Base-by-base conservation (phyloP, 37 sponge, comb jelly and placozoan species). In the Haliclona indistincta region DNA sequence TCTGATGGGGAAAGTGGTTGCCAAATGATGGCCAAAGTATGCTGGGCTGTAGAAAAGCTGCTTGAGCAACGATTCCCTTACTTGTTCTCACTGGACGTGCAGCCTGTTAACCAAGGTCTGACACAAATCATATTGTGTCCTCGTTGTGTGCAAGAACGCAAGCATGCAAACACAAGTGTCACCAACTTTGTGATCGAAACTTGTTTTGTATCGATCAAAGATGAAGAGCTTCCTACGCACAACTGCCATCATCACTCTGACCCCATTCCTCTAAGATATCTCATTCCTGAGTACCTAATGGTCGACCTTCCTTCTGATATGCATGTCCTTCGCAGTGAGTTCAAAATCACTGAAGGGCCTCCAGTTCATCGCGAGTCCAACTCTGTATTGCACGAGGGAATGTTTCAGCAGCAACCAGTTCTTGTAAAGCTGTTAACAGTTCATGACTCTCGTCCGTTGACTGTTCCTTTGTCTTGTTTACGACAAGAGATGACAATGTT, bases 41-140 rank as follows among this genome's bases (percentile, higher is more conserved):
- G 83, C 52, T 55, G 72, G 53, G 17, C 86, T 22, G 32, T 91
- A 0, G 83, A 86, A 56, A 73, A 52, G 45, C 56, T 82, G 10
- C 67, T 91, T 13, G 52, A 91, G 38, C 87, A 91, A 63, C 60
- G 92, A 42, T 91, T 74, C 54, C 92, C 92, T 19, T 70, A 91
- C 2, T 38, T 89, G 34, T 79, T 81, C 19, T 82, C 80, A 2
- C 49, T 47, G 8, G 80, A 91, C n/a, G 20, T 54, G 0, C 80
- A 73, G 41, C 28, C 28, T 25, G 37, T 45, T 38, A 28, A 7
- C 6, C 71, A 72, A 28, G 88, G 81, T 33, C 71, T 88, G 41
- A 76, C 78, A 17, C 88, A 88, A 67, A 43, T 88, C 28, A 64
- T 82, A 11, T 65, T 82, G 22, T 88, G 88, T 40, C 88, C 88